phyloP scores from a whole-genome alignment of 2,113 vertebrate species.

The Rhabdomys dilectus region DNA sequence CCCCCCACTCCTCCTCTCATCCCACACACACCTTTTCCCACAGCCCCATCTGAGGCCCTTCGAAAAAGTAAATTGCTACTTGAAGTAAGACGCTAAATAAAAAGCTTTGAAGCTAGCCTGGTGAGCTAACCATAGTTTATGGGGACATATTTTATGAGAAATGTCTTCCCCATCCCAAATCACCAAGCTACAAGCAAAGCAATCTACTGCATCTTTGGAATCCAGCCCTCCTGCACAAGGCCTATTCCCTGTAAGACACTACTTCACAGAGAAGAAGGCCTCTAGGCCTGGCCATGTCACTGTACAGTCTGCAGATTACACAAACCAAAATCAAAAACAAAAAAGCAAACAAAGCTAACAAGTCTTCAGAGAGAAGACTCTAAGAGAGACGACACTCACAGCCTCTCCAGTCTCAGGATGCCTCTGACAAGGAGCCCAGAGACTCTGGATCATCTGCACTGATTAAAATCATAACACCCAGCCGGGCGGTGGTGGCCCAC shows the following conservation, averaged over 20 bases:
- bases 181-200: constrained; percentile 17
- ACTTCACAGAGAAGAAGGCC: not conserved
- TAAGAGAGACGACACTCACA: not conserved
- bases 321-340: not conserved
- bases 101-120: constrained; percentile 6
- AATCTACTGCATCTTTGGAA: not conserved
- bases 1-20: not conserved
- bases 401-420: not conserved
- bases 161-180: constrained; percentile 35
- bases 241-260: not conserved
- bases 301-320: not conserved
- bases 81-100: constrained; percentile 27
- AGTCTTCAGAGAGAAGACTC: not conserved
- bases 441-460: not conserved
- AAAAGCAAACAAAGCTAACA: not conserved
- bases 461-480: not conserved
- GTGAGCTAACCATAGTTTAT: not conserved
- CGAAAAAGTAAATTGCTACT: constrained; percentile 57
- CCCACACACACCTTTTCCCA: constrained; percentile 21
- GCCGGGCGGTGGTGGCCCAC: too few relatives aligned
- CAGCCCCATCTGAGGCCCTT: not conserved
- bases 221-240: not conserved
- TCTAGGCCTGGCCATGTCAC: not conserved
- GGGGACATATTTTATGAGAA: constrained; percentile 34
- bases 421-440: not conserved